Conservation (phyloP, 2,888 invertebrate genomes). For the Candidula unifasciata region DNA sequence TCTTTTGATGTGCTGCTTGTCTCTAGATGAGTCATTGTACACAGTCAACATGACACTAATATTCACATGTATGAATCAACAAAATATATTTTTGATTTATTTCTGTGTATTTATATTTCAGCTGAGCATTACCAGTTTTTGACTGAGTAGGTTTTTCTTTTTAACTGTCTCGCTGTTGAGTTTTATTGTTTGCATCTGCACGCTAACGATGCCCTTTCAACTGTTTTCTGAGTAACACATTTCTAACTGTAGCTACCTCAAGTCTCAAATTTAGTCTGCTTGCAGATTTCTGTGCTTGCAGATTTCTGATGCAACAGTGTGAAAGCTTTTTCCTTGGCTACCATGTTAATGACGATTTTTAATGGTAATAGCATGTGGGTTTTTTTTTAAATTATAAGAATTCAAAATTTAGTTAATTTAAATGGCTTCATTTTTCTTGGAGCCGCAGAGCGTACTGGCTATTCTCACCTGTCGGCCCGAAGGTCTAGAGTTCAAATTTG, state of each 20-base stretch:
- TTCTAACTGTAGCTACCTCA: neutral
- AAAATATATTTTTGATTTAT: neutral
- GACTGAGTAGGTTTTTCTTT: constrained; percentile 18
- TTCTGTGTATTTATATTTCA: constrained; percentile 19
- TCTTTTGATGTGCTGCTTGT: too few species aligned
- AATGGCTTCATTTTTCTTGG: too few species aligned
- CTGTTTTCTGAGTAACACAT: neutral
- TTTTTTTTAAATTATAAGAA: neutral
- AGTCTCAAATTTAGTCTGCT: neutral
- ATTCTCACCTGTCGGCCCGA: too few species aligned
- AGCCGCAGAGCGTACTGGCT: too few species aligned
- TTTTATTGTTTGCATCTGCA: constrained; percentile 16
- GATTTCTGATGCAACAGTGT: neutral
- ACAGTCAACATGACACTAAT: too few species aligned
- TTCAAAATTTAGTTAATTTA: neutral
- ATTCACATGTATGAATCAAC: too few species aligned
- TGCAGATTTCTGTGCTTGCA: constrained; percentile 9
- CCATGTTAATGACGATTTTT: neutral
- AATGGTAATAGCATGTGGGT: neutral
- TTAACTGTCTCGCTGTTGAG: neutral
- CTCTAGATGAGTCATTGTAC: too few species aligned
- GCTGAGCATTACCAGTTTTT: constrained; percentile 31
- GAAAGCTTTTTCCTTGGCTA: neutral
- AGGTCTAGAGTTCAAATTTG: too few species aligned
- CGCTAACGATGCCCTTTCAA: neutral